Evolutionary conservation across 2,888 invertebrate genomes (phyloP).

Genomic region (Lamellibrachia satsuma): DNA sequence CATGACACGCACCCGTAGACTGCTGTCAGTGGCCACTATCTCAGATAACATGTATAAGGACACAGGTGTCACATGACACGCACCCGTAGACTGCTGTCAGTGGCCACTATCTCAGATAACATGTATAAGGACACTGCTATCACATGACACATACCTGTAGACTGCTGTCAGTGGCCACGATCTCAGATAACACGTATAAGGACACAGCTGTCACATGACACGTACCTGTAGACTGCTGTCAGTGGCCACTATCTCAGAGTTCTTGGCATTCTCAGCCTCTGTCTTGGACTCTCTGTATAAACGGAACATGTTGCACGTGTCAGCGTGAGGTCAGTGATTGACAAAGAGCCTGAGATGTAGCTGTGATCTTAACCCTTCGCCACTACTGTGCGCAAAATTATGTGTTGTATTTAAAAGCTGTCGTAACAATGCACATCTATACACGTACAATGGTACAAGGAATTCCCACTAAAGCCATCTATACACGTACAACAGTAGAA

Average conservation of each 20-base stretch:
- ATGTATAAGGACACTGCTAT: no score
- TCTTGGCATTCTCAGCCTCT: not conserved
- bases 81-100: no score
- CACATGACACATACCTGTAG: no score
- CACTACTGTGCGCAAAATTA: not conserved
- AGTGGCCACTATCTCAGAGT: not conserved
- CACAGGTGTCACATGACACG: no score
- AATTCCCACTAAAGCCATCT: not conserved
- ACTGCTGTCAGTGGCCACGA: no score
- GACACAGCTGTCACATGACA: no score
- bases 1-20: no score
- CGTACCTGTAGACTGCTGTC: not conserved
- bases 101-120: no score
- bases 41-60: no score
- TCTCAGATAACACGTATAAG: no score
- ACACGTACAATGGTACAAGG: not conserved
- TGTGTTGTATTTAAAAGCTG: not conserved
- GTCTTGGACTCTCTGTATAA: not conserved
- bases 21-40: no score
- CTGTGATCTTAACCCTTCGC: no score
- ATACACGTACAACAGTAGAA: not conserved
- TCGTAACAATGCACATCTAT: not conserved
- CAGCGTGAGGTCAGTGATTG: not conserved
- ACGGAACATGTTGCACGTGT: not conserved
- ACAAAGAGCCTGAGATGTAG: not conserved